These are phyloP conservation scores for Echinarachnius parma DNA, from an alignment of 53 echinoderm and acorn worm species.

Conservation along the genomic window DNA sequence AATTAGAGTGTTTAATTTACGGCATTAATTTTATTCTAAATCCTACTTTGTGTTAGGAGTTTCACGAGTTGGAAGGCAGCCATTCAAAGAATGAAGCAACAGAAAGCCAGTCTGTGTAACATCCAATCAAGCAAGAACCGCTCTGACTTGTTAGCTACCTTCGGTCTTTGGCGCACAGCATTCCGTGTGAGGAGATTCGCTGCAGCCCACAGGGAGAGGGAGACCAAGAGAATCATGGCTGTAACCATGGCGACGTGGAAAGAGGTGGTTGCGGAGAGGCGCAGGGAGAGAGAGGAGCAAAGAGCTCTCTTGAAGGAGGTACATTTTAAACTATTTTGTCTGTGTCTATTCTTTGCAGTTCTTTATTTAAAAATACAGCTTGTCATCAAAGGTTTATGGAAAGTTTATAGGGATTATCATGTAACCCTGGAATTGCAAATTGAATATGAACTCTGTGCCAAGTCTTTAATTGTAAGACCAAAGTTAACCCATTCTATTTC, in stretches of 20 bases:
- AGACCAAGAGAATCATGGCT: not conserved
- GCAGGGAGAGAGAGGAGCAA: slow-evolving; percentile 1
- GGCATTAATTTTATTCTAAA: no score
- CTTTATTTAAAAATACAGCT: no score
- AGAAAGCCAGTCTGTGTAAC: not conserved
- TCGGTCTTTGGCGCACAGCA: slow-evolving; percentile 21
- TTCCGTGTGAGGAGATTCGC: slow-evolving; percentile 18
- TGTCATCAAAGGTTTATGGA: no score
- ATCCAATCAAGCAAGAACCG: slow-evolving; percentile 2
- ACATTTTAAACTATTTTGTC: no score
- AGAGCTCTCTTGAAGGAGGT: slow-evolving; percentile 12
- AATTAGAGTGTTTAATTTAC: no score
- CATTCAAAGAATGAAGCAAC: not conserved
- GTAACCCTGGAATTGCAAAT: no score
- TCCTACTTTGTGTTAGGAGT: not conserved
- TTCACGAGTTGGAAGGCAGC: slow-evolving; percentile 20
- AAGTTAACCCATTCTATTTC: no score
- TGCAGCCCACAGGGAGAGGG: not conserved
- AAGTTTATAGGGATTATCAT: no score
- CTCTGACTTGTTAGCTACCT: not conserved
- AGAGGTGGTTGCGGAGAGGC: slow-evolving; percentile 6
- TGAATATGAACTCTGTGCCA: no score
- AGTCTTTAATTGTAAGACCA: no score
- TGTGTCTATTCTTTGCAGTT: no score
- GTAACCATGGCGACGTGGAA: slow-evolving; percentile 14